Evolutionary conservation across 2,113 vertebrate species (phyloP), one percentile per base, ranked within the genome.

Genomic region (Sylvicapra grimmia): DNA sequence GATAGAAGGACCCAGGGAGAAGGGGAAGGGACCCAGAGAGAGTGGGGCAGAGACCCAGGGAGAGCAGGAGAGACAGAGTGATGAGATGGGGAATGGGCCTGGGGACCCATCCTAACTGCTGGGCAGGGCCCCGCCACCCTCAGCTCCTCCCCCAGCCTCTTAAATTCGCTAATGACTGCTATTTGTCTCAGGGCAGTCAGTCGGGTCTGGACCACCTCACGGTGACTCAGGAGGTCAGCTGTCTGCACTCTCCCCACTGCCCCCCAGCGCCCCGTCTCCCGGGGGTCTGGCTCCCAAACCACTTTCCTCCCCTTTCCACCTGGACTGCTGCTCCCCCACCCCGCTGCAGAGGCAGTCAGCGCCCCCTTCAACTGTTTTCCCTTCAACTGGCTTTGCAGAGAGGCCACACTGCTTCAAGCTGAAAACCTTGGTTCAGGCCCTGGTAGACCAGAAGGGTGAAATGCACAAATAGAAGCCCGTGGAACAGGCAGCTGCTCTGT

Each of bases 91-190:
- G 2, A 3, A 33, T 61, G 25, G 44, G 75, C n/a, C 63, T 89
- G 77, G 88, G 80, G 33, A 16, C 59, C 15, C 51, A 5, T 19
- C 44, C 21, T 19, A n/a, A 58, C 65, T 14, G 36, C 16, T 8
- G 49, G 75, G 91, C 40, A 33, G 19, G 25, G 23, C 36, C 36
- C 36, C 1, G 4, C 5, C 51, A 19, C 14, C 40, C 40, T 44
- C 68, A 21, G 86, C 44, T n/a, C 88, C 96, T 93, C 95, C 97
- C 95, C 92, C 80, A 97, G 95, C 85, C 98, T 97, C 95, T 97
- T 97, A 96, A 96, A 96, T 4, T 77, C 56, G 29, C 51, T 96
- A 96, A 94, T 92, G 86, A 97, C n/a, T 91, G 88, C 98, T 83
- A 56, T 97, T 96, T 95, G 68, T 89, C 90, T 54, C 40, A 18